Evolutionary conservation across 2,888 invertebrate genomes (phyloP), one percentile per base, ranked within the genome.

Genomic region (Andrena haemorrhoa): DNA sequence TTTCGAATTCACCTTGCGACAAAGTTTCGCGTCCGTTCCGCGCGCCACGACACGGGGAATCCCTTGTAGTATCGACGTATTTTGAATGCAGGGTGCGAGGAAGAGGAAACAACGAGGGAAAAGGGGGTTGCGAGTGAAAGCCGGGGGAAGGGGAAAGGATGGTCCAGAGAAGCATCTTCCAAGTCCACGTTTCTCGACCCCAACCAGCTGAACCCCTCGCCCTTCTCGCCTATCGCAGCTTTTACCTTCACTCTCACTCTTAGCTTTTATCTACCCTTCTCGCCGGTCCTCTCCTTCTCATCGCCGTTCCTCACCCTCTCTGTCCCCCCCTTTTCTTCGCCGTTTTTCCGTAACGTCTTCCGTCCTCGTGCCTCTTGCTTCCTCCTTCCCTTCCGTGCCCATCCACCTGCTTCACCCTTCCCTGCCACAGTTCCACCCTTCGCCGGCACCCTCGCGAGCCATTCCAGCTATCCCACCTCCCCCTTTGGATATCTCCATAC

Each of bases 401-500:
- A 75, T 86, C 80, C 83, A 79, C 77, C 84, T 84, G 80, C 82
- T 85, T 79, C 81, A 83, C 82, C 78, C 83, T 82, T 70, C 87
- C 73, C 71, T 64, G 68, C 74, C 79, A 56, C 79, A 29, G 64
- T 51, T 71, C 66, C 82, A 79, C 82, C 87, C 78, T 79, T 77
- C 76, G 31, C 79, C 69, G 70, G 87, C 88, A 89, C 90, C 90
- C 91, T 90, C 85, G 84, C 84, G 81, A 88, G 83, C 89, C 89
- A 88, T 86, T 85, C 89, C 70, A 89, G 86, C 85, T 82, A 89
- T 89, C 88, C 89, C 87, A 89, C 88, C 91, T 41, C 41, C 90
- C 85, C 88, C 80, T 85, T 78, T 83, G 89, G 90, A 91, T 92
- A 92, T 92, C 92, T 91, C 90, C 92, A 92, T 92, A 92, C 92